Evolutionary conservation across 2,797 vertebrate genomes (phyloP), one percentile per base, ranked within the genome.

Genomic region (Coendou prehensilis): DNA sequence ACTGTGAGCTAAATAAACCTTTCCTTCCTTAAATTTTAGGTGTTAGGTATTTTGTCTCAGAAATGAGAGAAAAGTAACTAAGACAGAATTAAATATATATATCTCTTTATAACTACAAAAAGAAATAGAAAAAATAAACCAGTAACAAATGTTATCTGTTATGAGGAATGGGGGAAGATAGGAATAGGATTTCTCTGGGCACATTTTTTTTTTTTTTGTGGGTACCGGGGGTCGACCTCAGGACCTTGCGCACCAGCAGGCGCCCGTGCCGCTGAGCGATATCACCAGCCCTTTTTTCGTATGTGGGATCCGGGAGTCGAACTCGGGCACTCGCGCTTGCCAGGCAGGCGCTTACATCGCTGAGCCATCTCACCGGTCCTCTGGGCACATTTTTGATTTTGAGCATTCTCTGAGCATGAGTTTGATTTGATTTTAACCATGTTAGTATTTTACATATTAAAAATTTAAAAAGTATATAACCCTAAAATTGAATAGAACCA

Each of bases 381-480:
- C 73, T 63, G 63, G 30, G 17, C 59, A 20, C 7, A 17, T 30
- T 41, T 50, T 50, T 76, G 73, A 76, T 76, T 76, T 47, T 28
- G 45, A 76, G 23, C 11, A 14, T 92, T 80, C 50, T 56, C 75
- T 41, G 33, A 80, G 81, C 8, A 0, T 67, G 61, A 54, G 52
- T 79, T 95, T 86, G 69, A 61, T 22, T 82, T 89, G 61, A 87
- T 47, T 52, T 81, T 87, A 94, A 81, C 37, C 83, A 56, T n/a
- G 23, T 87, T 67, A 89, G 73, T 54, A 54, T 50, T 89, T 86
- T 64, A 85, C 6, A 64, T 78, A 80, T 57, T 67, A 75, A 89
- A 89, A 86, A 64, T 73, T 33, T 47, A 3, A 28, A 75, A 92
- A 87, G 88, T 67, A 17, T 23, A 23, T 41, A 78, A 37, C 28